Evolutionary conservation across 92 coral and sea anemone genomes (phyloP).

Genomic region (Actinernus sp.): DNA sequence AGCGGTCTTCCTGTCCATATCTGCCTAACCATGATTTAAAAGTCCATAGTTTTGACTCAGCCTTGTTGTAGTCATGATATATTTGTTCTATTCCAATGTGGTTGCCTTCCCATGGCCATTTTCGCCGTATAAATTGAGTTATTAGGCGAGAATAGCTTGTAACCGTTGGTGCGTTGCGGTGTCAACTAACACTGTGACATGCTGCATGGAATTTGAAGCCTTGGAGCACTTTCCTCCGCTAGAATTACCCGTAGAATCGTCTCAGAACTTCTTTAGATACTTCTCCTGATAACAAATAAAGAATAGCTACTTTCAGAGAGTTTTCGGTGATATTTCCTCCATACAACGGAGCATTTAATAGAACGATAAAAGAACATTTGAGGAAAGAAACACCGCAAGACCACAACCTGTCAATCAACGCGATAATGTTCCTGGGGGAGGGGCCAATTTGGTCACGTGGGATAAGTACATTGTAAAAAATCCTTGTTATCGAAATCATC

Average conservation of each 20-base stretch:
- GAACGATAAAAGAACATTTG: neutral
- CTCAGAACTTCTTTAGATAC: neutral
- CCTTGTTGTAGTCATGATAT: conserved; percentile 26
- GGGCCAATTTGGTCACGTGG: conserved; percentile 56
- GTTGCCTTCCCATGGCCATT: neutral
- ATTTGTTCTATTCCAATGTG: neutral
- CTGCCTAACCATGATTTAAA: conserved; percentile 68
- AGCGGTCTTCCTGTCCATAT: conserved; percentile 51
- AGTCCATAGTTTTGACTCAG: conserved; percentile 26
- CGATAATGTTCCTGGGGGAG: conserved; percentile 26
- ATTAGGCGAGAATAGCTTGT: neutral
- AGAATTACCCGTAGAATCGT: neutral
- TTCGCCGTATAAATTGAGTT: neutral
- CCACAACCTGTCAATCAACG: conserved; percentile 33
- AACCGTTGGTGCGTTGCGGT: conserved; percentile 48
- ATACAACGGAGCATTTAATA: neutral
- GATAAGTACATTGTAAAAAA: conserved; percentile 1
- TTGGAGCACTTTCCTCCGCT: neutral
- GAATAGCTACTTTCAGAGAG: neutral
- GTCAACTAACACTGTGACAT: conserved; percentile 1
- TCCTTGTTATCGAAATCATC: conserved; percentile 29
- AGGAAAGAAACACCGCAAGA: neutral
- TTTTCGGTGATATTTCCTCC: conserved; percentile 6
- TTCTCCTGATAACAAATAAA: conserved; percentile 17
- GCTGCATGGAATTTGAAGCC: conserved; percentile 16